phyloP scores from a whole-genome alignment of 2,888 invertebrate species.

The Odontocolon sp. region DNA sequence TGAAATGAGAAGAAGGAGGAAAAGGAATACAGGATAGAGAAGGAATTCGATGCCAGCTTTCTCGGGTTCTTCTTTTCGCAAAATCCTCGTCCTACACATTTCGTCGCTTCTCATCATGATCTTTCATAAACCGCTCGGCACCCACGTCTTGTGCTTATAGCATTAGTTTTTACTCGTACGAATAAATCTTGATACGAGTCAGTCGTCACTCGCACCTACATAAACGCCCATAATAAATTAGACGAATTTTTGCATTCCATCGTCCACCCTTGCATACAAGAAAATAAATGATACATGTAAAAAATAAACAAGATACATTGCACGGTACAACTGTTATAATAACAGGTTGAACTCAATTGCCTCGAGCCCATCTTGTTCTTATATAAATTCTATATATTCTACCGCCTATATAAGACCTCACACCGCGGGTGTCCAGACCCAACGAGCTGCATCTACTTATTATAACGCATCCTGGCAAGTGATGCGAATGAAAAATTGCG shows the following conservation, averaged over 20 bases:
- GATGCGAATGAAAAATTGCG: conserved; percentile 42
- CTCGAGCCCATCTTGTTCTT: conserved; percentile 2
- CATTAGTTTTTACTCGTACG: conserved; percentile 38
- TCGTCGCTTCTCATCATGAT: conserved; percentile 22
- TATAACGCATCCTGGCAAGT: conserved; percentile 31
- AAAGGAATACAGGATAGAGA: conserved; percentile 50
- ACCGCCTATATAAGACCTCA: conserved; percentile 26
- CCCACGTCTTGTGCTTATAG: conserved; percentile 41
- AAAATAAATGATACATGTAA: neutral
- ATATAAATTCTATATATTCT: conserved; percentile 8
- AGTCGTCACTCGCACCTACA: conserved; percentile 40
- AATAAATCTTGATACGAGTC: conserved; percentile 41
- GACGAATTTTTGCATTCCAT: conserved; percentile 7
- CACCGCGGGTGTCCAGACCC: conserved; percentile 47
- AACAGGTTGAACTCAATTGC: conserved; percentile 3
- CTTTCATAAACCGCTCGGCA: conserved; percentile 33
- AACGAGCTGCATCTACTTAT: conserved; percentile 49
- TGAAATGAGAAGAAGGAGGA: conserved; percentile 63
- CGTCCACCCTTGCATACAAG: neutral
- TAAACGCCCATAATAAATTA: conserved; percentile 23
- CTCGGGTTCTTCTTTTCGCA: conserved; percentile 51
- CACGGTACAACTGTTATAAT: conserved; percentile 14
- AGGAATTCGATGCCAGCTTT: conserved; percentile 54
- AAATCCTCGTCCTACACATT: conserved; percentile 51
- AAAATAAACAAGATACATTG: neutral